Base-by-base conservation (phyloP, 2,113 vertebrate species). In the Cyanoramphus novaezelandiae region DNA sequence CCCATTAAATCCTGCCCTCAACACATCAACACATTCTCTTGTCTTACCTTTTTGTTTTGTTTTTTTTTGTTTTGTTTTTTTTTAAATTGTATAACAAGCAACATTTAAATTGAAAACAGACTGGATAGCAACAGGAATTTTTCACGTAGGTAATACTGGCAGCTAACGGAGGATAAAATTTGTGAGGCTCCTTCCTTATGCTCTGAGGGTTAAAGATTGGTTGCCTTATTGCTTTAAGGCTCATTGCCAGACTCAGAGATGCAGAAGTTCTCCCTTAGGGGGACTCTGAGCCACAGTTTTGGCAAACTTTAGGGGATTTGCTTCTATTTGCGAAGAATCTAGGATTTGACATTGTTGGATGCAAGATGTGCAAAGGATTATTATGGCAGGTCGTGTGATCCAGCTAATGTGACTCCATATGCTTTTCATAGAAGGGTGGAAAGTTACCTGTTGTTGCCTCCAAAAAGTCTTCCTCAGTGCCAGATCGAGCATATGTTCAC, bases 11-110 rank as follows among this genome's bases (percentile, higher is more conserved):
- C 41, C 24, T 50, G 47, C 33, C 28, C 41, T 74, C 47, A 5
- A 5, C 2, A 2, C 7, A 2, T 74, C 47, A 5, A 5, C 2
- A 2, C 7, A 2, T 14, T 33, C 68, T 49, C 6, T 57, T 50
- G 20, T 1, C 17, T 50, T 31, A 49, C 6, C 19, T 12, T 9
- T 20, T n/a, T n/a, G n/a, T n/a, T n/a, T n/a, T n/a, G n/a, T 21
- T 33, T 23, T 33, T 9, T 21, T 53, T 20, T 13, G 3, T 33
- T 31, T 29, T 7, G 31, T 18, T 68, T 35, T 63, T 39, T 43
- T 76, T 28, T 3, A 77, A 13, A 53, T 27, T 17, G 4, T 44
- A 9, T 47, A 33, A 47, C 33, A 72, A 83, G 39, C 16, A 49
- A 6, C 7, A 7, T 18, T 29, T 10, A 21, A 53, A 31, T 39